Conservation (phyloP, 2,113 vertebrate genomes). For the Leucosticte australis region DNA sequence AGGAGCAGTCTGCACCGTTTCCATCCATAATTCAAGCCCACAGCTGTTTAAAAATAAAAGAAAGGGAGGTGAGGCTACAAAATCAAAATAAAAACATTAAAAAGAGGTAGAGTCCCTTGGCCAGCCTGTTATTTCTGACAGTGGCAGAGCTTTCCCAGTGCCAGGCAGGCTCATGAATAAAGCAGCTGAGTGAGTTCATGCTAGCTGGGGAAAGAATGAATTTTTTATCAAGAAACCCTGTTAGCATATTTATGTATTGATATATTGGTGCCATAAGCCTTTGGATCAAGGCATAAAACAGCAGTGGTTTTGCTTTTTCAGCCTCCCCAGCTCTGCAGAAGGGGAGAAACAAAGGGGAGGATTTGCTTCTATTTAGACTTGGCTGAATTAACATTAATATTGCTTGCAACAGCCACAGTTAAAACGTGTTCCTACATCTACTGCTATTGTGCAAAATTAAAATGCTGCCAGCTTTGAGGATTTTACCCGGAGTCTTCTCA, state of each 20-base stretch:
- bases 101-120: neutral
- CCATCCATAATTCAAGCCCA: neutral
- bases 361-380: constrained; percentile 1
- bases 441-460: neutral
- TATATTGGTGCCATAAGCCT: constrained; percentile 19
- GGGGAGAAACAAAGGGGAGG: neutral
- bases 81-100: neutral
- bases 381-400: neutral
- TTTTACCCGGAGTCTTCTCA: neutral
- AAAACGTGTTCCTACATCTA: neutral
- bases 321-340: neutral
- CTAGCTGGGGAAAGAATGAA: constrained; percentile 10
- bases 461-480: neutral
- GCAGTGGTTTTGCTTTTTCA: neutral
- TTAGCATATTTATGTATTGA: constrained; percentile 44
- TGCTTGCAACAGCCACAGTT: neutral
- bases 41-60: neutral
- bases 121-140: neutral
- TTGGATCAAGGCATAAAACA: neutral
- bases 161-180: constrained; percentile 38
- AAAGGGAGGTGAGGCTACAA: neutral
- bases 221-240: constrained; percentile 56
- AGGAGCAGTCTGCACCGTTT: neutral
- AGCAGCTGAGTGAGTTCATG: neutral
- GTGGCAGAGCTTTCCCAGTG: neutral